Evolutionary conservation across 1,140 invertebrate genomes (phyloP), one percentile per base, ranked within the genome.

Genomic region (Diploscapter pachys): DNA sequence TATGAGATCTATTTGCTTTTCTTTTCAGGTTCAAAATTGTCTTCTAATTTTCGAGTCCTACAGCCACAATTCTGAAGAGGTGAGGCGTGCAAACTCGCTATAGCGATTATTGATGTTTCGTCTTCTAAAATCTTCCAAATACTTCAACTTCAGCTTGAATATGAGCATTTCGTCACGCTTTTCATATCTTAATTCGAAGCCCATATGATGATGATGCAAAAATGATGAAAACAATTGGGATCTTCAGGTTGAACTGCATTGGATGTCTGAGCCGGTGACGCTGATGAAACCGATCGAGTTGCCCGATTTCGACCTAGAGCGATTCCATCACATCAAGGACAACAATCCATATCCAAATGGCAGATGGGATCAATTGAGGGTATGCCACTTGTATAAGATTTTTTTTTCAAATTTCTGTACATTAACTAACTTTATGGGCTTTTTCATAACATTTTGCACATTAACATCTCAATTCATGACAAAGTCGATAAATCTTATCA

Each of bases 241-340:
- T 11, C 2, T 2, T 68, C 13, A 72, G 71, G 75, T 76, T 3
- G 75, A 76, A 9, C 63, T 83, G 11, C 71, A 80, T 53, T 83
- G 81, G 83, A 84, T 84, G 82, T 80, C 81, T 4, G 81, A 84
- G 48, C 81, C 83, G 48, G 80, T 84, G 3, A 84, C 83, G 13
- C 53, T 84, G 11, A 85, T 84, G 79, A 81, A 85, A 57, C 62
- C 71, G 53, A 84, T 84, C 51, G 78, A 84, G 55, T 68, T 84
- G 6, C 83, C 83, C 11, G 83, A 84, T 63, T 84, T 84, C 57
- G 83, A 84, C 70, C 78, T 84, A 80, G 81, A 85, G 6, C 81
- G 81, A n/a, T 84, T 80, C 66, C 70, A 84, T 56, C 80, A 79
- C 2, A 74, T 74, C 51, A 68, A 78, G 48, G 77, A 80, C 57